phyloP scores from a whole-genome alignment of 2,888 invertebrate genomes.

The Athrips mouffetella region DNA sequence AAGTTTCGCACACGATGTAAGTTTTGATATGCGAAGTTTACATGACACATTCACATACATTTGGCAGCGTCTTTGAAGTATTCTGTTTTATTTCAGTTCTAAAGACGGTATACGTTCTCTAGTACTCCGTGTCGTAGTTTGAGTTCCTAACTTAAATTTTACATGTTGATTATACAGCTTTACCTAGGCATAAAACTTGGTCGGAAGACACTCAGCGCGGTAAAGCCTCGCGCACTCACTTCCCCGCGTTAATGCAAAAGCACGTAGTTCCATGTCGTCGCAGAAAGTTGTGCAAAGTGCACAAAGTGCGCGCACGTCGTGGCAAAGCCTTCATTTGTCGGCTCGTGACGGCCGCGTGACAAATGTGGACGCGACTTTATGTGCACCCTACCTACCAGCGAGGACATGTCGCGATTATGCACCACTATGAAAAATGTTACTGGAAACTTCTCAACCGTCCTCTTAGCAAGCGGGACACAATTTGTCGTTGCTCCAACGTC shows the following conservation, averaged over 20 bases:
- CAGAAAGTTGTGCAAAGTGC: slow-evolving; percentile 75
- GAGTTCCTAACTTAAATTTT: slow-evolving; percentile 43
- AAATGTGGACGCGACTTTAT: slow-evolving; percentile 73
- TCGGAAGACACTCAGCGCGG: slow-evolving; percentile 61
- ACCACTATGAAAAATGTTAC: slow-evolving; percentile 59
- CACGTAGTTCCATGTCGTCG: slow-evolving; percentile 72
- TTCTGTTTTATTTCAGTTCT: slow-evolving; percentile 27
- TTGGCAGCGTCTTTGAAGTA: slow-evolving; percentile 13
- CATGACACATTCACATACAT: slow-evolving; percentile 13
- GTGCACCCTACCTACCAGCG: slow-evolving; percentile 31
- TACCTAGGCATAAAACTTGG: slow-evolving; percentile 68
- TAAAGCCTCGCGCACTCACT: slow-evolving; percentile 60
- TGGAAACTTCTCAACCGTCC: slow-evolving; percentile 41
- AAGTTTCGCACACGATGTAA: slow-evolving; percentile 26
- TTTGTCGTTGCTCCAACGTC: slow-evolving; percentile 28
- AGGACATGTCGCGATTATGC: slow-evolving; percentile 59
- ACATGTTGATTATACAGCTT: slow-evolving; percentile 67
- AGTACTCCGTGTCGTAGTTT: slow-evolving; percentile 25
- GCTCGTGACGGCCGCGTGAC: slow-evolving; percentile 74
- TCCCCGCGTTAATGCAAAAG: slow-evolving; percentile 71
- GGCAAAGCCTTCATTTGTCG: slow-evolving; percentile 78
- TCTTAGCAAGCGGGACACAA: slow-evolving; percentile 30
- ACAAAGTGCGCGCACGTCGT: slow-evolving; percentile 71
- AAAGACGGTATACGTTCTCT: slow-evolving; percentile 22
- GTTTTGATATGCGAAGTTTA: slow-evolving; percentile 22